Base-by-base conservation (phyloP, 2,888 invertebrate species). In the Oxytorus armatus region DNA sequence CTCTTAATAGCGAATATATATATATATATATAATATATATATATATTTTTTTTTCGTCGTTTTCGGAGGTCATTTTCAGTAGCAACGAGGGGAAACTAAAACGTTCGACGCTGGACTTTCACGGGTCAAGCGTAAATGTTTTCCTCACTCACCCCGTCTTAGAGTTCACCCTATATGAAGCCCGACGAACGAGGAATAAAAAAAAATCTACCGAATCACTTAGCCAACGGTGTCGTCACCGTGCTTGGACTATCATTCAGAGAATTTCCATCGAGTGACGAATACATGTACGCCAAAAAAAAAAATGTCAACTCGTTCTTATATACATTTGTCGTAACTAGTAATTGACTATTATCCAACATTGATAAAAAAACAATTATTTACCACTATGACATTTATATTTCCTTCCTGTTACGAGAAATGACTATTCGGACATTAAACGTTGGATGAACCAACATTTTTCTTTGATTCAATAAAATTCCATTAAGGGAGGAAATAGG, bases 1-100 rank as follows among this genome's bases (percentile, higher is more conserved):
- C 84, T 86, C 88, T 89, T 89, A 90, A 90, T 90, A 90, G 89
- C 86, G 88, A 89, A 86, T 87, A 88, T 83, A 87, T 83, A n/a
- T n/a, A n/a, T n/a, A n/a, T n/a, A n/a, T n/a, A n/a, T n/a, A n/a
- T n/a, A n/a, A n/a, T n/a, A n/a, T n/a, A n/a, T n/a, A n/a, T n/a
- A n/a, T n/a, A n/a, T n/a, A n/a, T 53, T 65, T 53, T 80, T 47
- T 23, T 57, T 36, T 25, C 44, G 25, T 39, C 63, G 25, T 55
- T 29, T 57, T 53, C 18, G 23, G n/a, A 49, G 33, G 59, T 61
- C 16, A 47, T 73, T 73, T 33, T 63, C 47, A 73, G 69, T 65
- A 63, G 18, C 23, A 55, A 72, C 47, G 29, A 11, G 33, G 63
- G 44, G 69, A 74, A 65, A 49, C 39, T 63, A 65, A 63, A 57